Evolutionary conservation across 2,888 invertebrate species (phyloP).

Genomic region (Clitarchus hookeri): DNA sequence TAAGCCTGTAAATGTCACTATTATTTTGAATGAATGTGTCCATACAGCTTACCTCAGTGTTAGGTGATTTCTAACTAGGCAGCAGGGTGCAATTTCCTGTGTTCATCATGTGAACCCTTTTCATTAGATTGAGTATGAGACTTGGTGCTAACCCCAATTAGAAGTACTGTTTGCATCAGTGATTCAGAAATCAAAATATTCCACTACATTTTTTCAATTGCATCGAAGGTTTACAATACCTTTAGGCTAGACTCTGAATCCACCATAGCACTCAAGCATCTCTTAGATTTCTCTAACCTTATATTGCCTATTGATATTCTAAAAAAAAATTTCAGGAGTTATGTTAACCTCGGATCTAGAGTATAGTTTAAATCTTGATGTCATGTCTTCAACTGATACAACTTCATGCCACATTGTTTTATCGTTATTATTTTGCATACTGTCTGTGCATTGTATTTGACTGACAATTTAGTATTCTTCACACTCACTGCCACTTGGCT

Average conservation of each 20-base stretch:
- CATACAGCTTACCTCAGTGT: neutral
- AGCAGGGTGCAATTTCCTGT: too few relatives aligned
- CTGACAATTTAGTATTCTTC: neutral
- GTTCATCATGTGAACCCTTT: neutral
- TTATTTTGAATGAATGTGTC: conserved; percentile 15
- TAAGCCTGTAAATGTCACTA: conserved; percentile 18
- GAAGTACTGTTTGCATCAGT: neutral
- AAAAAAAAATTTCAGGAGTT: neutral
- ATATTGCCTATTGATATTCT: neutral
- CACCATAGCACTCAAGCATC: conserved; percentile 19
- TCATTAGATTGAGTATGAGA: neutral
- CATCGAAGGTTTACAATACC: conserved; percentile 12
- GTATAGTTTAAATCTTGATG: conserved; percentile 15
- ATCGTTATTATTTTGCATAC: too few relatives aligned
- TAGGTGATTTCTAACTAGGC: neutral
- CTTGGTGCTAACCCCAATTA: neutral
- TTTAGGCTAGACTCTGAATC: conserved; percentile 15
- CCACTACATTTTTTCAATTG: neutral
- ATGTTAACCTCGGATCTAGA: conserved; percentile 1
- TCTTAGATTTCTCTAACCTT: conserved; percentile 17
- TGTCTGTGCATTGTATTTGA: neutral
- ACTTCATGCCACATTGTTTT: neutral
- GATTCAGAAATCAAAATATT: conserved; percentile 26
- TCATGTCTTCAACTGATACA: neutral
- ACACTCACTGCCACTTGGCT: neutral